phyloP scores from a whole-genome alignment of 2,797 vertebrate genomes.

The Hybognathus amarus region DNA sequence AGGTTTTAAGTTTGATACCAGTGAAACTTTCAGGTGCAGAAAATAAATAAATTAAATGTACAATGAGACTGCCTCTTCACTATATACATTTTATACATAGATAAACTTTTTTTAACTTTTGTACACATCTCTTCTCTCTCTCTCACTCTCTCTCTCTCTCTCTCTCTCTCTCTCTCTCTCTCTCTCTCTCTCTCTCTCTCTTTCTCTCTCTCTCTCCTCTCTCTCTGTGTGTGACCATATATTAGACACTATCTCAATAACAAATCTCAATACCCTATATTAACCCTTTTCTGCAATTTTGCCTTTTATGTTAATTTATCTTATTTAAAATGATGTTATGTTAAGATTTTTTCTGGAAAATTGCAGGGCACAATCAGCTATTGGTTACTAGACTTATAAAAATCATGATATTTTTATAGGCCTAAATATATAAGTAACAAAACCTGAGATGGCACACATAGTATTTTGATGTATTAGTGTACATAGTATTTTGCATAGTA shows the following conservation, averaged over 20 bases:
- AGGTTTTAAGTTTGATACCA: no score
- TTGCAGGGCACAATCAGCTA: not conserved
- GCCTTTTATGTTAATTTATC: no score
- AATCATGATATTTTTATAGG: not conserved
- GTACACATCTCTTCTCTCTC: no score
- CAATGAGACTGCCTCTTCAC: not conserved
- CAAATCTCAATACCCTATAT: not conserved
- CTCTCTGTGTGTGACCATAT: not conserved
- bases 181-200: no score
- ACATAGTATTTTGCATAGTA: no score
- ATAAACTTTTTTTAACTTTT: no score
- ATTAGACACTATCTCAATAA: not conserved
- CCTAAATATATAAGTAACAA: not conserved
- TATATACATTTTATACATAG: not conserved
- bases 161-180: no score
- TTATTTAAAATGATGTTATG: no score
- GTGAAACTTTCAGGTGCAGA: no score
- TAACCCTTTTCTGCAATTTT: no score
- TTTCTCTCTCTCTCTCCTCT: no score
- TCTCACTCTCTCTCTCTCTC: no score
- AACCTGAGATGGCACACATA: not conserved
- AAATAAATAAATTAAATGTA: not conserved
- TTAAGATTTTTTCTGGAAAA: not conserved
- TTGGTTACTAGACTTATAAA: not conserved
- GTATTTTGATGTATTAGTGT: not conserved